Evolutionary conservation across 2,888 invertebrate species (phyloP).

Genomic region (Laothoe populi): DNA sequence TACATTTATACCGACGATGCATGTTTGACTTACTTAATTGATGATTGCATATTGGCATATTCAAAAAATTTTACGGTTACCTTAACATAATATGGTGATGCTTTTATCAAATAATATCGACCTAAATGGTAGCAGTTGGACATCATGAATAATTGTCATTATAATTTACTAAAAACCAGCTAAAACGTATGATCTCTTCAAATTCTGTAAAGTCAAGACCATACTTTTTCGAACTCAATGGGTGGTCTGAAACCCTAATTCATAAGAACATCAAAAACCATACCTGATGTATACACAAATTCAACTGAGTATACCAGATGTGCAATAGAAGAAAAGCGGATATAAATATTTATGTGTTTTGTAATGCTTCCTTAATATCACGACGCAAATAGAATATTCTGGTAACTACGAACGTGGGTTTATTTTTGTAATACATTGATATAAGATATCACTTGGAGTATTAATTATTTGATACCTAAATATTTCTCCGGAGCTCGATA

Average conservation of each 20-base stretch:
- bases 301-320: constrained; percentile 48
- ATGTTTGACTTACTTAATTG: too few relatives aligned
- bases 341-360: constrained; percentile 72
- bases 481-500: too few relatives aligned
- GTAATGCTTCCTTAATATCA: constrained; percentile 65
- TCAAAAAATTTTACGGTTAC: too few relatives aligned
- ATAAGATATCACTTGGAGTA: background rate
- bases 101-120: too few relatives aligned
- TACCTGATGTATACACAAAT: constrained; percentile 30
- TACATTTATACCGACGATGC: too few relatives aligned
- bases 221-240: background rate
- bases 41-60: too few relatives aligned
- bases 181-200: too few relatives aligned
- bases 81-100: too few relatives aligned
- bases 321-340: constrained; percentile 47
- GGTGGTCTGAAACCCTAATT: constrained; percentile 13
- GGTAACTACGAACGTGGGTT: constrained; percentile 32
- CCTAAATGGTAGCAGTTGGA: too few relatives aligned
- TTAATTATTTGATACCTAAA: background rate
- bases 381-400: constrained; percentile 49
- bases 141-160: too few relatives aligned
- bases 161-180: background rate
- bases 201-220: background rate
- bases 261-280: constrained; percentile 13
- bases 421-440: constrained; percentile 42